phyloP scores from a whole-genome alignment of 2,113 vertebrate genomes.

The Bubo bubo region DNA sequence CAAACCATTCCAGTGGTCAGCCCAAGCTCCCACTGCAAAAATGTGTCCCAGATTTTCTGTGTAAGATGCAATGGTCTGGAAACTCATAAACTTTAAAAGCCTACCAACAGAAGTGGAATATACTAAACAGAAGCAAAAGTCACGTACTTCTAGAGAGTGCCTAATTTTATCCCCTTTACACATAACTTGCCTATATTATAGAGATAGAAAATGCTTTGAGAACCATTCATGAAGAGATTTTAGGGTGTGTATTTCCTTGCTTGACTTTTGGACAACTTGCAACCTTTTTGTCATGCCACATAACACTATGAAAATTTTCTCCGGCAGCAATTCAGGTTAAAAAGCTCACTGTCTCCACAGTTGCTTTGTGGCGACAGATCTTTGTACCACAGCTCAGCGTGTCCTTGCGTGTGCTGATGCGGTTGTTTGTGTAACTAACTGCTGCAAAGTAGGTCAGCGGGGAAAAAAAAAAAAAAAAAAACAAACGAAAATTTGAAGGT shows the following conservation, averaged over 20 bases:
- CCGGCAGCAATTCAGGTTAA: neutral
- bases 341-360: neutral
- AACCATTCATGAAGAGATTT: neutral
- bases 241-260: neutral
- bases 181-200: neutral
- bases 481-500: neutral
- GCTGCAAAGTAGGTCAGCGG: constrained; percentile 48
- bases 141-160: neutral
- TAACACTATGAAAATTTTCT: neutral
- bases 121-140: neutral
- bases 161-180: neutral
- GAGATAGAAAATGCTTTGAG: neutral
- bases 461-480: neutral
- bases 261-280: neutral
- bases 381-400: constrained; percentile 8
- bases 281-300: neutral
- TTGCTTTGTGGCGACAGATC: neutral
- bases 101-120: neutral
- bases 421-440: constrained; percentile 55
- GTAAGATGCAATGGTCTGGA: neutral
- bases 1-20: neutral
- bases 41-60: neutral
- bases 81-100: neutral
- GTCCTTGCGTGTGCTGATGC: neutral
- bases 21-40: neutral